Base-by-base conservation (phyloP, 2,113 vertebrate genomes). In the Garra rufa region DNA sequence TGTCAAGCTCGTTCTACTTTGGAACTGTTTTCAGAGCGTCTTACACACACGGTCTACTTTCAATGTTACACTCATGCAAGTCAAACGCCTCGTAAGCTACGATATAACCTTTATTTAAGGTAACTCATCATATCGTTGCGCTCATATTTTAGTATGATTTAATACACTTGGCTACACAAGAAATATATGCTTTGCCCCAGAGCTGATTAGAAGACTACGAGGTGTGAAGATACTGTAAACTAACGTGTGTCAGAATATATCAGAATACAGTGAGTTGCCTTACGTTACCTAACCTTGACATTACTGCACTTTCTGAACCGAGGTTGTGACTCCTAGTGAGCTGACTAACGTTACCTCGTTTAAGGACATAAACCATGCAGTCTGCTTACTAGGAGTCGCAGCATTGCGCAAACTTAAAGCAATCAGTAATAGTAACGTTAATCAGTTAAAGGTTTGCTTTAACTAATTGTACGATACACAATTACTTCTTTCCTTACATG, bases 41-140 rank as follows among this genome's bases (percentile, higher is more conserved):
- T 24, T 44, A 43, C 76, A 21, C 57, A 48, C 78, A 80, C 78
- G 78, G 78, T 80, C 59, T 11, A 24, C 26, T 80, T 48, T 21
- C 48, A 50, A 34, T 46, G 61, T 30, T 30, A 67, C 77, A 67
- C 59, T 46, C 1, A 15, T 3, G 15, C 19, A 19, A 38, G 41
- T 43, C 14, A 46, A 28, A 61, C 9, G 7, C 61, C 34, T 80
- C 3, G 55, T 44, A 44, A 44, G 9, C 76, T 78, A 38, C 9
- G 4, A 11, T 41, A 41, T 26, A 78, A 43, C 1, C n/a, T 61
- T 78, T 11, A 8, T 34, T 14, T 13, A 5, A 57, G 4, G n/a
- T 10, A 59, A 24, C 15, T 77, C 52, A 2, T n/a, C 19, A 15
- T 24, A 14, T 44, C 6, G 10, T n/a, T 43, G 9, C 48, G 30